These are phyloP conservation scores for Aldabrachelys gigantea DNA, from an alignment of 2,113 vertebrate species.

Conservation along the genomic window DNA sequence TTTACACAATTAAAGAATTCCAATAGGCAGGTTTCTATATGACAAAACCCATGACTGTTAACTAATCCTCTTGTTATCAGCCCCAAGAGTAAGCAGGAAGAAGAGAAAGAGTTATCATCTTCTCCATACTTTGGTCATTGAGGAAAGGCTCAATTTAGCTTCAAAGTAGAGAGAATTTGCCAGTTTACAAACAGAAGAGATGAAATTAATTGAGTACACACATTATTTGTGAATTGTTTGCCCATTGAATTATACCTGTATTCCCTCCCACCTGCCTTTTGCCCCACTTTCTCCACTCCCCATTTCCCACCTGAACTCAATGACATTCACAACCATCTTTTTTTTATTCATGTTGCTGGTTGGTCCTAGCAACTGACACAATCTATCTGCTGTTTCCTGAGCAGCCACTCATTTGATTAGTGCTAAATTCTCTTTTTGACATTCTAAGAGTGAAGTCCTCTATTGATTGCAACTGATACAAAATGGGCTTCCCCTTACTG, in stretches of 20 bases:
- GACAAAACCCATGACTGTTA: no score
- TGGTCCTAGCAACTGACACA: rapidly evolving
- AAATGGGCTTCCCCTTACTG: no score
- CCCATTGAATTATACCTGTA: background rate
- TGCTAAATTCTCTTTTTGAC: no score
- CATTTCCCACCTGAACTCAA: rapidly evolving
- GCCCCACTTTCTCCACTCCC: background rate
- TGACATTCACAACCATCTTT: rapidly evolving
- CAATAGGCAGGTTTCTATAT: no score
- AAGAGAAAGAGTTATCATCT: background rate
- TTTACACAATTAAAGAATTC: no score
- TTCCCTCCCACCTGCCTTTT: background rate
- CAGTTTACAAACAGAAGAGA: background rate
- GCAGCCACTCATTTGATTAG: background rate
- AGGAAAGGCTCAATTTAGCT: background rate
- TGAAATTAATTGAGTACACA: background rate
- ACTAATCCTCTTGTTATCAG: no score
- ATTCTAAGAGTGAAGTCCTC: no score
- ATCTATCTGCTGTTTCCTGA: background rate
- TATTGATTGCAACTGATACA: no score
- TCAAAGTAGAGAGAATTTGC: background rate
- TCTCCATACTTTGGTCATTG: background rate
- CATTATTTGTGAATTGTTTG: background rate
- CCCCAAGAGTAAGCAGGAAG: background rate
- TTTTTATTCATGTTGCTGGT: no score